These are phyloP conservation scores for Epizoanthus illoricatus DNA, from an alignment of 92 coral and sea anemone genomes.

Conservation along the genomic window DNA sequence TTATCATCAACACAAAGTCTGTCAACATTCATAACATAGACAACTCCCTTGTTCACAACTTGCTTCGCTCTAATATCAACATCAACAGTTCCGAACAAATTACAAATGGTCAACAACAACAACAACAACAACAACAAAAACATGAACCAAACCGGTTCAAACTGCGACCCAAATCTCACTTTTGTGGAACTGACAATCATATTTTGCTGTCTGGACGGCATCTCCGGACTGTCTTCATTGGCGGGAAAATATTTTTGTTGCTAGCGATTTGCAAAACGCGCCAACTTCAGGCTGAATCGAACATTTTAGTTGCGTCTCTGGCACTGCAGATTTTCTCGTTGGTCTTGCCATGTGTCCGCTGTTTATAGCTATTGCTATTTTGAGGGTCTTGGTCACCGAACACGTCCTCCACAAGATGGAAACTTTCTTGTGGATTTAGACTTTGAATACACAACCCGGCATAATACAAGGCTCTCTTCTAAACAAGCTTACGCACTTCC, in stretches of 20 bases:
- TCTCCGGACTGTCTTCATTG: slow-evolving; percentile 32
- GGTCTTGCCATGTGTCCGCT: slow-evolving; percentile 35
- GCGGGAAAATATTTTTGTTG: slow-evolving; percentile 30
- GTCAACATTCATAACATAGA: too few species aligned
- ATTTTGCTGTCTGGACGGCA: slow-evolving; percentile 17
- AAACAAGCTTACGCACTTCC: too few species aligned
- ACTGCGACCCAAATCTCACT: slow-evolving; percentile 27
- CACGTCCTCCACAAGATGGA: slow-evolving; percentile 27
- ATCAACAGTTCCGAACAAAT: too few species aligned
- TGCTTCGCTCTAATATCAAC: too few species aligned
- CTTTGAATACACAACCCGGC: too few species aligned
- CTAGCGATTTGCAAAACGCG: slow-evolving; percentile 10
- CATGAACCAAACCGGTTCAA: background rate
- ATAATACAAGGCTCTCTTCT: too few species aligned
- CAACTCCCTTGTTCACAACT: too few species aligned
- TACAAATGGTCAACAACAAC: too few species aligned
- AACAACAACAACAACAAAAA: too few species aligned
- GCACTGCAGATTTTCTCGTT: slow-evolving; percentile 33
- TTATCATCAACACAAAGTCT: too few species aligned
- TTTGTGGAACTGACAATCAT: slow-evolving; percentile 4
- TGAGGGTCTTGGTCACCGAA: background rate
- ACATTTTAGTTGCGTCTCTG: slow-evolving; percentile 32
- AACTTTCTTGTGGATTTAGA: slow-evolving; percentile 40
- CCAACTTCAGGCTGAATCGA: slow-evolving; percentile 4
- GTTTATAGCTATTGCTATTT: slow-evolving; percentile 17